Percentiles rank a stretch among this genome's conserved stretches.
Conservation (phyloP, 1,140 invertebrate species). For the Pomacea maculata region DNA sequence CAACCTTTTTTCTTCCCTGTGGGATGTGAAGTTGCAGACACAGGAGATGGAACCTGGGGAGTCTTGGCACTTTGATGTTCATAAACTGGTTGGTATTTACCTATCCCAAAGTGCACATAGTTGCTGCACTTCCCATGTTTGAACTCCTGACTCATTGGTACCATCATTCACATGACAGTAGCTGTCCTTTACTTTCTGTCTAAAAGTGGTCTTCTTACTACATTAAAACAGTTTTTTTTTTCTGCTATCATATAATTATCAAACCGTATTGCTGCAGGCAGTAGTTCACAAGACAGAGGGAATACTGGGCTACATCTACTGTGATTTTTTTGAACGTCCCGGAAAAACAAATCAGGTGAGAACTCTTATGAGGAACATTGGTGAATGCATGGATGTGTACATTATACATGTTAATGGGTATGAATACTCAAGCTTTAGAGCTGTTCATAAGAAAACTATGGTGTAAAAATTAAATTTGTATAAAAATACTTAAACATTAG, state of each 20-base stretch:
- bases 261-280: slow-evolving; percentile 36
- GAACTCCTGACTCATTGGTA: too few relatives aligned
- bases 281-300: slow-evolving; percentile 81
- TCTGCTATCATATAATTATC: too few relatives aligned
- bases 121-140: too few relatives aligned
- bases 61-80: slow-evolving; percentile 85
- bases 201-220: too few relatives aligned
- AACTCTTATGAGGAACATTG: too few relatives aligned
- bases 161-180: too few relatives aligned
- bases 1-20: slow-evolving; percentile 79
- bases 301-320: slow-evolving; percentile 93
- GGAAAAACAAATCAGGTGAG: slow-evolving; percentile 86
- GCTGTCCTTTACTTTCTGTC: too few relatives aligned
- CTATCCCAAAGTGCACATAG: not conserved
- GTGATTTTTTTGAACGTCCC: slow-evolving; percentile 91
- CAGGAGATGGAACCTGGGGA: slow-evolving; percentile 80
- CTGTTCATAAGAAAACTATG: not conserved
- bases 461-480: not conserved
- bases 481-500: too few relatives aligned
- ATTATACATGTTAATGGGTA: not conserved
- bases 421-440: not conserved
- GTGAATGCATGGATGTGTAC: too few relatives aligned
- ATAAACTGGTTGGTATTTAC: slow-evolving; percentile 75
- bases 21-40: slow-evolving; percentile 77
- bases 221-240: too few relatives aligned